Evolutionary conservation across 2,797 vertebrate species (phyloP).

Genomic region (Molothrus ater): DNA sequence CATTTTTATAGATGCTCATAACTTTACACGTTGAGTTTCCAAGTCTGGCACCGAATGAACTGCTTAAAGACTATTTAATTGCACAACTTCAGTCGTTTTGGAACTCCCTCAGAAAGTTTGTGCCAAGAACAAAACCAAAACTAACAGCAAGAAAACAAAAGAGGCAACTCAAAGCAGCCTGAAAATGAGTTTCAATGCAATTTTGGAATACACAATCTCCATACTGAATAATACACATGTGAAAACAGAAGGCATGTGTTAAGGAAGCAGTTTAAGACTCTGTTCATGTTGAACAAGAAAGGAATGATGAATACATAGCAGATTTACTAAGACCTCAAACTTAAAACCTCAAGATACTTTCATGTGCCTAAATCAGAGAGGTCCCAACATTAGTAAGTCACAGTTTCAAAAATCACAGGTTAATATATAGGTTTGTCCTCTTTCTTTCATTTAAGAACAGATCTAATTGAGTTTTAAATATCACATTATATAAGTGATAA

Average conservation of each 20-base stretch:
- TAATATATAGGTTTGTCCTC: not conserved
- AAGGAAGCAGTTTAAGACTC: not conserved
- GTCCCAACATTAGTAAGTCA: not conserved
- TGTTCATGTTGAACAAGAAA: not conserved
- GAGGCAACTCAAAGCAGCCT: not conserved
- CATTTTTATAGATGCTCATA: not conserved
- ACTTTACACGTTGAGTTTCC: not conserved
- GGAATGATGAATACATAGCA: not conserved
- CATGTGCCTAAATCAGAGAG: not conserved
- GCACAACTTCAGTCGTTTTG: not conserved
- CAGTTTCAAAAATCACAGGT: not conserved
- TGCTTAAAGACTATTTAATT: not conserved
- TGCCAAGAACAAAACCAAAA: conserved; percentile 3
- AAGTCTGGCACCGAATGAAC: not conserved
- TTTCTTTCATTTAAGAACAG: conserved; percentile 9
- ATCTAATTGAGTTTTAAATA: conserved; percentile 53
- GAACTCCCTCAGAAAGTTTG: not conserved
- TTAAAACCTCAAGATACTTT: not conserved
- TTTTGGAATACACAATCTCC: not conserved
- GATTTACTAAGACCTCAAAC: not conserved
- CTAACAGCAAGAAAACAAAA: not conserved
- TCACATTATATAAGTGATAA: conserved; percentile 16
- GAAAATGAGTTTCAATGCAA: not conserved
- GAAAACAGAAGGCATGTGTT: not conserved
- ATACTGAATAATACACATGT: not conserved